These are phyloP conservation scores for Dioctria rufipes DNA, from an alignment of 2,888 invertebrate genomes.

Conservation along the genomic window DNA sequence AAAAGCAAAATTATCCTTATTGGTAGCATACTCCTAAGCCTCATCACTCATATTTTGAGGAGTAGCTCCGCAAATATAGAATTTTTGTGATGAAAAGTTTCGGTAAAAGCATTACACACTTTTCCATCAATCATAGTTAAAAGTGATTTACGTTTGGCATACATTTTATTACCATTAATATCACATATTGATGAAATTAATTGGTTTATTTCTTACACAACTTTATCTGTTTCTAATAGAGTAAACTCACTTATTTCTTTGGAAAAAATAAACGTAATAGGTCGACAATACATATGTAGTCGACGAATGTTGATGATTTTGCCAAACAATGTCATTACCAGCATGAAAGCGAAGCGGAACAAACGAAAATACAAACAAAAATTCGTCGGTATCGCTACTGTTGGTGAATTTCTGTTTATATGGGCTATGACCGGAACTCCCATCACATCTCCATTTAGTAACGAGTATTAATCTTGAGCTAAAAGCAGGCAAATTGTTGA, in stretches of 20 bases:
- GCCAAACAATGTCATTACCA: not conserved
- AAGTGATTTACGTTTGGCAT: not conserved
- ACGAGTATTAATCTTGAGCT: too few relatives aligned
- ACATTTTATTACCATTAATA: not conserved
- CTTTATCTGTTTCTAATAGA: not conserved
- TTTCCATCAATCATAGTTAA: slow-evolving; percentile 3
- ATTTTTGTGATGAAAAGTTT: not conserved
- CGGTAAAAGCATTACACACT: not conserved
- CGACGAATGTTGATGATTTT: not conserved
- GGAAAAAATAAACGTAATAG: slow-evolving; percentile 1
- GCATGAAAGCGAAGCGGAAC: not conserved
- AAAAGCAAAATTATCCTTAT: too few relatives aligned
- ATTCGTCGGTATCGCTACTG: not conserved
- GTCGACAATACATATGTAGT: slow-evolving; percentile 1
- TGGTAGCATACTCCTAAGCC: not conserved
- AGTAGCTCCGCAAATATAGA: not conserved
- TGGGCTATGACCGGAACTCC: not conserved
- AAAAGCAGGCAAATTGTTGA: too few relatives aligned
- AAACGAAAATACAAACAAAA: not conserved
- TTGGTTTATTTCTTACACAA: not conserved
- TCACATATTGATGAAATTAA: not conserved
- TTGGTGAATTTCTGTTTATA: not conserved
- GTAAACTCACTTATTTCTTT: slow-evolving; percentile 11
- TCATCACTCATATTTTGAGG: not conserved
- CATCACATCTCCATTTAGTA: too few relatives aligned